Base-by-base conservation (phyloP, 2,888 invertebrate genomes). In the Amphiduros pacificus region DNA sequence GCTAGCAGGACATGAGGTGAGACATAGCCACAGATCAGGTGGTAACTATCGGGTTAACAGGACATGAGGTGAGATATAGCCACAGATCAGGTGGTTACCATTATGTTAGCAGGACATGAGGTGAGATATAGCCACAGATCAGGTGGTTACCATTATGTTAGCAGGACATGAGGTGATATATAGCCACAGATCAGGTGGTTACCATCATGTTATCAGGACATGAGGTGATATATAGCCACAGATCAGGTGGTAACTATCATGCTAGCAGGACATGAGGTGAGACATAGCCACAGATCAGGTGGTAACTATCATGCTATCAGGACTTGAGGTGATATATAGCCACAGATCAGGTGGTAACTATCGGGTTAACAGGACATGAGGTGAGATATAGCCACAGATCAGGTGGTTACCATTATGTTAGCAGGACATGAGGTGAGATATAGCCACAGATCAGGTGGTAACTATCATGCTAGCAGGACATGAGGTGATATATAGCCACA, bases 101-200 rank as follows among this genome's bases (percentile, higher is more conserved):
- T 78, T 55, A 65, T 78, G 55, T 65, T 75, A 51, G 78, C 78
- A 51, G 78, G 78, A 5, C 76, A 74, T 70, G 78, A 78, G 73
- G 77, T 77, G 64, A 65, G 64, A 49, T 44, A n/a, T n/a, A n/a
- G n/a, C n/a, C n/a, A n/a, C n/a, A 55, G 71, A 70, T 28, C 72
- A 78, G 44, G 71, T 77, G 29, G 67, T 73, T 29, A 76, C 74
- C 1, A 69, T 78, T 55, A 65, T 78, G 55, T 65, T 75, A 51
- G 78, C 78, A 51, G 78, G 78, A 5, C 76, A 74, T 70, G 78
- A 78, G 73, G 77, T 77, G 64, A 65, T 63, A n/a, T n/a, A n/a
- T n/a, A n/a, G n/a, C n/a, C n/a, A n/a, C n/a, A 55, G 71, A 70
- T 28, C 72, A 78, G 44, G 71, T 77, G 29, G 67, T 73, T 29